Conservation (phyloP, 2,888 invertebrate species). For the Camptogramma bilineatum region DNA sequence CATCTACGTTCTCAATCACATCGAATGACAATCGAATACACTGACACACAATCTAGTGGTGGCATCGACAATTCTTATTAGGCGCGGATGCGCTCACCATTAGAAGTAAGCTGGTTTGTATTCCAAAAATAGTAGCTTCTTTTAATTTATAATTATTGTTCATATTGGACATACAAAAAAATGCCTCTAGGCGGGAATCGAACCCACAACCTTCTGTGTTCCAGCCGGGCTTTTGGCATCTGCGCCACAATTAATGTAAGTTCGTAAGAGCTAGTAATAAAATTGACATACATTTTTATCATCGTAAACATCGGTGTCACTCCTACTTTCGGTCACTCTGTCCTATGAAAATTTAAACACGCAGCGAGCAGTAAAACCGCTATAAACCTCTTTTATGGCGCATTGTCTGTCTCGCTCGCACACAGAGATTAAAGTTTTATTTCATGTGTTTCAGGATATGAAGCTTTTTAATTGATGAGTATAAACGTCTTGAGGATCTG, state of each 20-base stretch:
- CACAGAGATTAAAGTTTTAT: conserved; percentile 19
- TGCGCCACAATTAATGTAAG: too few species aligned
- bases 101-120: too few species aligned
- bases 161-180: too few species aligned
- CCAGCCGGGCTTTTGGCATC: too few species aligned
- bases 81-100: too few species aligned
- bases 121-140: too few species aligned
- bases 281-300: too few species aligned
- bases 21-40: conserved; percentile 25
- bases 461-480: conserved; percentile 16
- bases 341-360: conserved; percentile 52
- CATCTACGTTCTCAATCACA: conserved; percentile 12
- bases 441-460: conserved; percentile 10
- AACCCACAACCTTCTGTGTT: too few species aligned
- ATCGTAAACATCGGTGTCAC: not conserved
- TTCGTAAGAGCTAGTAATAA: too few species aligned
- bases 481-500: not conserved
- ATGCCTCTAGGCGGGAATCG: too few species aligned
- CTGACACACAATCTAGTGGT: not conserved
- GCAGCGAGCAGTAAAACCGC: conserved; percentile 49
- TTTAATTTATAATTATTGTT: too few species aligned
- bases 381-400: conserved; percentile 46
- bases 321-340: conserved; percentile 3
- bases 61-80: not conserved
- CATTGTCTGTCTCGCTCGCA: conserved; percentile 39